A percentile compares a stretch with the other conserved stretches of the same genome.
phyloP scores from a whole-genome alignment of 2,888 invertebrate species.

The Gisinianus flammeolus region DNA sequence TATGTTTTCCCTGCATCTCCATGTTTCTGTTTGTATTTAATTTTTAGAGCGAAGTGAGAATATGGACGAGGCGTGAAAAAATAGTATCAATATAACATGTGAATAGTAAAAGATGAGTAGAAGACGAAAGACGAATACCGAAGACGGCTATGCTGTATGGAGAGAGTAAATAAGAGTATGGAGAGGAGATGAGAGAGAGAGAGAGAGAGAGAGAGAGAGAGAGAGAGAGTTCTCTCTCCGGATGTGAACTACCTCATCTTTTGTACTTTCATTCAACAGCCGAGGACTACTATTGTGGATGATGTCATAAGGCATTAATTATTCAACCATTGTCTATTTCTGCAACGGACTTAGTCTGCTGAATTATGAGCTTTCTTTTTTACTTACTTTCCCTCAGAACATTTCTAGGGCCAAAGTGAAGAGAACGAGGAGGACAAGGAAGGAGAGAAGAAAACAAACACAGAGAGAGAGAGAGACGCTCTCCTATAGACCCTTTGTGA shows the following conservation, averaged over 20 bases:
- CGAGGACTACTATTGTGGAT: neutral
- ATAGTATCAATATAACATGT: no score
- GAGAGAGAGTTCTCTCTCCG: no score
- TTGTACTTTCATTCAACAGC: neutral
- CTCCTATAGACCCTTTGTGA: neutral
- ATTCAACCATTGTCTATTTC: conserved; percentile 32
- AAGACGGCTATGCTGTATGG: neutral
- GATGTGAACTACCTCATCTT: no score
- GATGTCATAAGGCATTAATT: conserved; percentile 29
- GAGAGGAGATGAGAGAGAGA: neutral
- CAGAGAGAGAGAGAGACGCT: neutral
- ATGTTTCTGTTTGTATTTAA: no score
- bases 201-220: no score
- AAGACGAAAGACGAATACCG: neutral
- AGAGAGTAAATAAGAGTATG: neutral
- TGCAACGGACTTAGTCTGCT: conserved; percentile 15
- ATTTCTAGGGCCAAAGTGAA: no score
- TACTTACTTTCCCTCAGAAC: neutral
- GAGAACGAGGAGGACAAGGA: neutral
- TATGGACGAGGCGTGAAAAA: no score
- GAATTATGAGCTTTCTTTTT: conserved; percentile 28
- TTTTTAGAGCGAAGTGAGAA: no score
- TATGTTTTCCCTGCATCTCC: no score
- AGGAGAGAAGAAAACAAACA: neutral
- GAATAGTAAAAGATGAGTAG: neutral